A percentile compares a stretch with the other conserved stretches of the same genome.
These are phyloP conservation scores for Fregetta grallaria DNA, from an alignment of 2,113 vertebrate genomes.

Conservation along the genomic window DNA sequence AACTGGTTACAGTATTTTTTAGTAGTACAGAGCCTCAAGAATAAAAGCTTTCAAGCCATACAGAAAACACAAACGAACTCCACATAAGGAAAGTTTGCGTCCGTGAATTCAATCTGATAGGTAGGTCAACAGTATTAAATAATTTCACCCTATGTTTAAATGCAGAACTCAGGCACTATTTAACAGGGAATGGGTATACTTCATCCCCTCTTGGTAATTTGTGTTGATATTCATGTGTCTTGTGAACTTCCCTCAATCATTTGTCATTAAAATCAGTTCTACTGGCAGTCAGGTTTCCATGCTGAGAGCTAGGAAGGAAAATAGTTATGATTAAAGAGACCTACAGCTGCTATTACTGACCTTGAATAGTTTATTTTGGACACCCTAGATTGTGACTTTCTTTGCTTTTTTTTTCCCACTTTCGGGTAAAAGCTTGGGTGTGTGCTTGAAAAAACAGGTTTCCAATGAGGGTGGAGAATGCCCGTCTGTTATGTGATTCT, in stretches of 20 bases:
- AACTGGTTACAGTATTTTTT: background rate
- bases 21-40: background rate
- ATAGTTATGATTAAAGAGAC: slow-evolving; percentile 60
- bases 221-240: background rate
- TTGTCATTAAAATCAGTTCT: slow-evolving; percentile 44
- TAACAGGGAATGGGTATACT: background rate
- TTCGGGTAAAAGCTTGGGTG: slow-evolving; percentile 54
- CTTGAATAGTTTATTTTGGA: slow-evolving; percentile 70
- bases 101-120: background rate
- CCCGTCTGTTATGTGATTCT: slow-evolving; percentile 37
- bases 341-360: slow-evolving; percentile 59
- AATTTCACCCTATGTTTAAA: background rate
- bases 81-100: background rate
- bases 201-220: background rate
- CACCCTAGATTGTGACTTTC: background rate
- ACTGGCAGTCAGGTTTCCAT: slow-evolving; percentile 34
- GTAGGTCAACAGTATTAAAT: background rate
- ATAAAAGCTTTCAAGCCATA: background rate
- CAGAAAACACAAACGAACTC: background rate
- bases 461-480: slow-evolving; percentile 36
- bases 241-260: slow-evolving; percentile 7
- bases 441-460: slow-evolving; percentile 67
- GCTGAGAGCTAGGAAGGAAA: slow-evolving; percentile 57
- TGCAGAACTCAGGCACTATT: background rate
- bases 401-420: background rate